Evolutionary conservation across 2,888 invertebrate genomes (phyloP), one percentile per base, ranked within the genome.

Genomic region (Phyllotreta cruciferae): DNA sequence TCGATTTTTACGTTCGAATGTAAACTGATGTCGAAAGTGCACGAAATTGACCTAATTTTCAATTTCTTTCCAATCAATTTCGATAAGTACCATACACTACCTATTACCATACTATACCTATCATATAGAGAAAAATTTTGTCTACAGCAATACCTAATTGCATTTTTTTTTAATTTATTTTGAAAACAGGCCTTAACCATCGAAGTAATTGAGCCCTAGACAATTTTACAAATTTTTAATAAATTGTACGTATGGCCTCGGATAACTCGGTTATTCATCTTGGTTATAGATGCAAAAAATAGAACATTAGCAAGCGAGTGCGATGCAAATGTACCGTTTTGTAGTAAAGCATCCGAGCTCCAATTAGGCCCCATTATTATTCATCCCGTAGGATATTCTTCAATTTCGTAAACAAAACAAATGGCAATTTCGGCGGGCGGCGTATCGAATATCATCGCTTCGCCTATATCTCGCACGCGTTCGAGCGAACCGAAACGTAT

Each of bases 11-110:
- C n/a, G 35, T 3, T 13, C 13, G 41, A 41, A 34, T 41, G 41
- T 57, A 57, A 57, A 57, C 58, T 52, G 13, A 2, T 58, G 38
- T 58, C 58, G 36, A 58, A 41, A 58, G 1, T 35, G 13, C 3
- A 24, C 14, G 37, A 49, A 41, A 34, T 58, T 49, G 58, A 58
- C 58, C 58, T 52, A 58, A 50, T 58, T 58, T 42, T 8, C n/a
- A 4, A 24, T 24, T 24, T 24, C 1, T 24, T 24, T 24, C 24
- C 24, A 24, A 24, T 24, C 24, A 24, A 24, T 24, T 24, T 24
- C 24, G 24, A 24, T 24, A 24, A 24, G 4, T 24, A n/a, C n/a
- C n/a, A n/a, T n/a, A n/a, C n/a, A n/a, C n/a, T 11, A 45, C 24
- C 24, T 45, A n/a, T 9, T 45, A 13, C 10, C n/a, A 10, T 42